Evolutionary conservation across 2,113 vertebrate genomes (phyloP), one percentile per base, ranked within the genome.

Genomic region (Mastomys coucha): DNA sequence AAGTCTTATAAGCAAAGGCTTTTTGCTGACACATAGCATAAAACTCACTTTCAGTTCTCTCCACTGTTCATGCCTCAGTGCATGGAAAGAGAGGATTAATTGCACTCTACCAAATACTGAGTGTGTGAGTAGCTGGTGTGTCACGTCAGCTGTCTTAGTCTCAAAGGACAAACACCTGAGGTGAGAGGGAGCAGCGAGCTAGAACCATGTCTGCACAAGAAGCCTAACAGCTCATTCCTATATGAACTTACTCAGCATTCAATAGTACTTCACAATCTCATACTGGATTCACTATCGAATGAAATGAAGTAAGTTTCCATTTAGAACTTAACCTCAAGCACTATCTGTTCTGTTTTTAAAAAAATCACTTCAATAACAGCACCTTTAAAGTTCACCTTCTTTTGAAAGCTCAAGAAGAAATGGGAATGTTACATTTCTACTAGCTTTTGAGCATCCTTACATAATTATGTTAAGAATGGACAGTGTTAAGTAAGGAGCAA

Each of bases 351-450:
- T 11, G 58, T 58, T 58, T 58, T 58, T 58, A 9, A 5, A 42
- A 51, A 85, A 86, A 89, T 77, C 58, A 95, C 45, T 65, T 86
- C 88, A 88, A 91, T 45, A 96, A 13, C 10, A 96, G 16, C 88
- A 67, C 67, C 75, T 88, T 95, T 92, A 96, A 96, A 92, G 95
- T 85, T 84, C 70, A 76, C 12, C 28, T 76, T 76, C 39, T 89
- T 97, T 96, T 77, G 75, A 96, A 95, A 93, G 33, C 36, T 85
- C 49, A 90, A 42, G 92, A 77, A 91, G 26, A 94, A 72, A 81
- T 1, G 96, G 28, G 2, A 93, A 81, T 92, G 58, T 31, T 86
- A 88, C 3, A 92, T 6, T 89, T 92, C 20, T 75, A 89, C 1
- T 36, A 82, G 22, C 3, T 49, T 91, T 70, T 91, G 26, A 75